phyloP scores from a whole-genome alignment of 2,888 invertebrate species.

The Chorisops tibialis region DNA sequence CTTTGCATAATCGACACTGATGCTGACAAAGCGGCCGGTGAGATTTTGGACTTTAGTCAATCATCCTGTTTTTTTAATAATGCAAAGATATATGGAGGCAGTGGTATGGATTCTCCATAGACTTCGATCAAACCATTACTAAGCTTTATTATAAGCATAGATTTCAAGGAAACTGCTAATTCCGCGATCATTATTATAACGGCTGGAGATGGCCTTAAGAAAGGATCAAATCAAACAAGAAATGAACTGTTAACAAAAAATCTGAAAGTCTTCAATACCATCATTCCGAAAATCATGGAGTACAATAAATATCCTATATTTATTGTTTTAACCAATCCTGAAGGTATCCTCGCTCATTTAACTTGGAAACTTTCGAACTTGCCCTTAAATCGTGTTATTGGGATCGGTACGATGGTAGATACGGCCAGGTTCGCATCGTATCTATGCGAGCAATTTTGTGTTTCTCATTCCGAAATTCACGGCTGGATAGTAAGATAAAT shows the following conservation, averaged over 20 bases:
- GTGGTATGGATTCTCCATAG: constrained; percentile 49
- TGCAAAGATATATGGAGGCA: constrained; percentile 72
- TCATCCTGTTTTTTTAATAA: constrained; percentile 79
- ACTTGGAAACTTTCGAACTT: constrained; percentile 85
- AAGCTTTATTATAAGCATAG: too few relatives aligned
- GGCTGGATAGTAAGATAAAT: constrained; percentile 72
- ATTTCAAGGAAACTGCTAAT: too few relatives aligned
- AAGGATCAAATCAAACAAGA: too few relatives aligned
- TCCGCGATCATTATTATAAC: too few relatives aligned
- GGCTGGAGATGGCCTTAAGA: too few relatives aligned
- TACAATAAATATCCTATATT: constrained; percentile 53
- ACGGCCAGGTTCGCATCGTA: constrained; percentile 81
- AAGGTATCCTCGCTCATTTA: constrained; percentile 81
- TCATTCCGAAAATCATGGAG: neutral
- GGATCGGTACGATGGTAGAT: constrained; percentile 86
- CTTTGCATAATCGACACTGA: constrained; percentile 77
- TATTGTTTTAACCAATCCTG: constrained; percentile 81
- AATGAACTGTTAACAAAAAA: too few relatives aligned
- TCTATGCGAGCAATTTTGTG: constrained; percentile 69
- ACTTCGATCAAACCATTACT: too few relatives aligned
- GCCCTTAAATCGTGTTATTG: constrained; percentile 77
- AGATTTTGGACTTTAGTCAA: constrained; percentile 88
- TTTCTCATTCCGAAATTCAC: constrained; percentile 75
- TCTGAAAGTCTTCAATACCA: too few relatives aligned
- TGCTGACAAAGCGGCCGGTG: constrained; percentile 79